Evolutionary conservation across 2,113 vertebrate genomes (phyloP).

Genomic region (Neotragus pygmaeus): DNA sequence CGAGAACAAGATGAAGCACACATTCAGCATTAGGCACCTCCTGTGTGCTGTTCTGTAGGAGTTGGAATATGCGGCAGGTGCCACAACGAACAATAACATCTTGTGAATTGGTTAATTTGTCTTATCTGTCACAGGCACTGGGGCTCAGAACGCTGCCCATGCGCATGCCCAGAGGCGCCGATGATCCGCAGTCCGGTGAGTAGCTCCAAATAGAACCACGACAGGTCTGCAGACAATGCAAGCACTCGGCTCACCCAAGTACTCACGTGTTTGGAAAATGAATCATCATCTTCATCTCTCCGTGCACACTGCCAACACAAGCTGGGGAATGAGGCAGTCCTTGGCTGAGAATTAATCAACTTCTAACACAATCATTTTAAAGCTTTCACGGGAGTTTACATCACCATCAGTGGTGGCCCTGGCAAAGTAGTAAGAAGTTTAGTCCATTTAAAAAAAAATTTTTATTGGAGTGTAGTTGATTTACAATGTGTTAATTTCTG

Average conservation of each 20-base stretch:
- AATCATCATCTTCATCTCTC: neutral
- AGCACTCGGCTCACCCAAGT: neutral
- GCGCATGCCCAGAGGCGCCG: neutral
- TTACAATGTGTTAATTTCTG: neutral
- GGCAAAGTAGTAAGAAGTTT: neutral
- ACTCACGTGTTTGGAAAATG: neutral
- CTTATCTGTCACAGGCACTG: neutral
- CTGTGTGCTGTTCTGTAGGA: neutral
- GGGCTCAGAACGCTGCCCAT: neutral
- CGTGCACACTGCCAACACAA: neutral
- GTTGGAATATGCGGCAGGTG: neutral
- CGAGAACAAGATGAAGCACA: neutral
- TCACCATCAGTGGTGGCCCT: neutral
- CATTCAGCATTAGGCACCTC: accelerated
- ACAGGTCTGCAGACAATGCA: neutral
- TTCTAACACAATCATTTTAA: neutral
- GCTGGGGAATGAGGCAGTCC: neutral
- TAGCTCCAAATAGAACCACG: neutral
- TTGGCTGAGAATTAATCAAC: neutral
- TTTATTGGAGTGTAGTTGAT: neutral
- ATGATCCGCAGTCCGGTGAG: neutral
- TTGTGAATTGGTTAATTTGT: neutral
- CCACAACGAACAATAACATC: too few relatives aligned
- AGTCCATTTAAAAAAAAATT: neutral
- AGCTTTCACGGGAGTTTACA: neutral